Conservation (phyloP, 2,888 invertebrate species). For the Ichneumoninae sp. region DNA sequence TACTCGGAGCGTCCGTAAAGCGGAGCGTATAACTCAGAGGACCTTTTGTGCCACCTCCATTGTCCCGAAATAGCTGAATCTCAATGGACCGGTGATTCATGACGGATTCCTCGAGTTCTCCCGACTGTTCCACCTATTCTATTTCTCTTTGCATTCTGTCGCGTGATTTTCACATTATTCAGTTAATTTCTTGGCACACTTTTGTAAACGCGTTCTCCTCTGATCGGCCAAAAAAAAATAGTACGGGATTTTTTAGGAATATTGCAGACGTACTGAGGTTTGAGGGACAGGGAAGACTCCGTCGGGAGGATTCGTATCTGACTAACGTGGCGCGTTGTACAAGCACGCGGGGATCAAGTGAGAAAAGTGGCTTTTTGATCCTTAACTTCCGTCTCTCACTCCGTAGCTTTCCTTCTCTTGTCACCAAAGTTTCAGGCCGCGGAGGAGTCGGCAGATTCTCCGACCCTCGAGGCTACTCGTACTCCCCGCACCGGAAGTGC, state of each 20-base stretch:
- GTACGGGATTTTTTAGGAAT: neutral
- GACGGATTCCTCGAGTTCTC: conserved; percentile 26
- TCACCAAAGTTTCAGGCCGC: conserved; percentile 53
- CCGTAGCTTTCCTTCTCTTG: conserved; percentile 13
- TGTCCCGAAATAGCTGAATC: conserved; percentile 55
- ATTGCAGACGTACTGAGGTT: neutral
- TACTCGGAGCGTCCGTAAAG: conserved; percentile 16
- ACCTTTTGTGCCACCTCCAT: conserved; percentile 48
- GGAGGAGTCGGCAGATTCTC: conserved; percentile 43
- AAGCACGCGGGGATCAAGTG: conserved; percentile 47
- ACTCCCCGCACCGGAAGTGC: conserved; percentile 51
- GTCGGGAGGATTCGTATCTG: conserved; percentile 16
- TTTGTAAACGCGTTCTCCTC: neutral
- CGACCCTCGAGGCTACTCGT: conserved; percentile 43
- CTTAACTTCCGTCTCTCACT: conserved; percentile 42
- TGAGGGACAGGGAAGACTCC: neutral
- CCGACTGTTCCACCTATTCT: neutral
- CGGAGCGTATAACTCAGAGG: conserved; percentile 13
- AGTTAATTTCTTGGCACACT: neutral
- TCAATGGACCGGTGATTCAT: conserved; percentile 44
- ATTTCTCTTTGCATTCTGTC: conserved; percentile 25
- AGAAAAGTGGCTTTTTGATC: conserved; percentile 65
- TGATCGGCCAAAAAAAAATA: neutral
- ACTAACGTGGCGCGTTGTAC: conserved; percentile 20
- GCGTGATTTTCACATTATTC: neutral